These are phyloP conservation scores for Myotis brandtii DNA, from an alignment of 2,113 vertebrate species.

Conservation along the genomic window DNA sequence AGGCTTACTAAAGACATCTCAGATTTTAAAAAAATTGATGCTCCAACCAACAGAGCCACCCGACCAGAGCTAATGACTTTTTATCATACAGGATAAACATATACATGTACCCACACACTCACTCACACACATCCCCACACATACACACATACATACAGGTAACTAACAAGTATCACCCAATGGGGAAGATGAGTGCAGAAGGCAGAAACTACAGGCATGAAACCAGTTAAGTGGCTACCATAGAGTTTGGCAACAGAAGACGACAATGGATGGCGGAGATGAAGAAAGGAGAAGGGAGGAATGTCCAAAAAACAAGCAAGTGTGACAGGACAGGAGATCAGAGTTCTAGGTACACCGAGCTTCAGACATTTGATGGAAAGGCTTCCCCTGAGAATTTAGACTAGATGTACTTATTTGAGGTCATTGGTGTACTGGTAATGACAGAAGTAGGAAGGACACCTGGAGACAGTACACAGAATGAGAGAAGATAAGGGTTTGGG, in stretches of 20 bases:
- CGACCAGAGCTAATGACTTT: background rate
- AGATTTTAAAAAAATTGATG: background rate
- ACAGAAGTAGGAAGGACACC: background rate
- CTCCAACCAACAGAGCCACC: background rate
- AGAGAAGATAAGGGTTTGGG: background rate
- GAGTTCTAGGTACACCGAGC: background rate
- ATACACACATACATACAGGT: background rate
- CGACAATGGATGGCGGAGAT: background rate
- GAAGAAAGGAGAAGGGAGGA: background rate
- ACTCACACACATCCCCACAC: background rate
- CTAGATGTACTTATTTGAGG: background rate
- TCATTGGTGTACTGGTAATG: background rate
- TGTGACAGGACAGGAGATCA: background rate
- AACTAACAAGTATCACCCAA: background rate
- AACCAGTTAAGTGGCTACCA: background rate
- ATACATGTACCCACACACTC: background rate
- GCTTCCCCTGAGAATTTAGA: background rate
- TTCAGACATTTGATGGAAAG: background rate
- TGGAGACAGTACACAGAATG: background rate
- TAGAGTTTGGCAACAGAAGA: background rate
- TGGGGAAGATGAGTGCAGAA: background rate
- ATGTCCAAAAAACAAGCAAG: background rate
- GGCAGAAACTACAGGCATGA: background rate
- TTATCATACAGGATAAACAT: background rate
- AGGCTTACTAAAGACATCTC: constrained; percentile 13